Percentiles rank a stretch among this genome's conserved stretches.
Conservation (phyloP, 2,113 vertebrate species). For the Anhinga rufa region DNA sequence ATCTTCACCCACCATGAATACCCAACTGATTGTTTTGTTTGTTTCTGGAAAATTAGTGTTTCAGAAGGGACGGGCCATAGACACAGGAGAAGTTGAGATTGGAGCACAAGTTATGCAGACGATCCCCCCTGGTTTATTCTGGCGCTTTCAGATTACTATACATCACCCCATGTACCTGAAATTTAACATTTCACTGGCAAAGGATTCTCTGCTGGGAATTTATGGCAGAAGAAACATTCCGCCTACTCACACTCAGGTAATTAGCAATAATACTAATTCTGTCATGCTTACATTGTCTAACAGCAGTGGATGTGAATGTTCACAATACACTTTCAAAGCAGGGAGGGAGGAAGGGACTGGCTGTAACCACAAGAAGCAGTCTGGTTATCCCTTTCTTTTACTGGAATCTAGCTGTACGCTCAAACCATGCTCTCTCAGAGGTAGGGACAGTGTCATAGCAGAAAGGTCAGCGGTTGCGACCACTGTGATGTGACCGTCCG, state of each 20-base stretch:
- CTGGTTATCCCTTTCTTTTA: not conserved
- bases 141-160: conserved; percentile 96
- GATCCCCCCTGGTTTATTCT: conserved; percentile 94
- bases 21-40: not conserved
- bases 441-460: not conserved
- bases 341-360: not conserved
- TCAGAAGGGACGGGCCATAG: conserved; percentile 89
- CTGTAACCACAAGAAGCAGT: not conserved
- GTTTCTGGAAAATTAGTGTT: conserved; percentile 73
- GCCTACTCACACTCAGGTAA: conserved; percentile 98
- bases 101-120: conserved; percentile 91
- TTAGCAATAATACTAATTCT: not conserved
- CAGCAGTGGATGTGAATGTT: not conserved
- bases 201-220: conserved; percentile 93
- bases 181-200: conserved; percentile 94
- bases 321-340: not conserved
- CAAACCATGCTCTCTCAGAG: not conserved
- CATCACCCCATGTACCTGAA: conserved; percentile 95
- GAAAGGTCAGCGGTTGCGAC: not conserved
- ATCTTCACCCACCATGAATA: not conserved
- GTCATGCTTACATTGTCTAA: not conserved
- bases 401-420: not conserved
- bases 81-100: conserved; percentile 91
- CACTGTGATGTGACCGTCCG: not conserved
- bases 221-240: conserved; percentile 97